phyloP scores from a whole-genome alignment of 2,113 vertebrate species.

The Cyanocitta stelleri region DNA sequence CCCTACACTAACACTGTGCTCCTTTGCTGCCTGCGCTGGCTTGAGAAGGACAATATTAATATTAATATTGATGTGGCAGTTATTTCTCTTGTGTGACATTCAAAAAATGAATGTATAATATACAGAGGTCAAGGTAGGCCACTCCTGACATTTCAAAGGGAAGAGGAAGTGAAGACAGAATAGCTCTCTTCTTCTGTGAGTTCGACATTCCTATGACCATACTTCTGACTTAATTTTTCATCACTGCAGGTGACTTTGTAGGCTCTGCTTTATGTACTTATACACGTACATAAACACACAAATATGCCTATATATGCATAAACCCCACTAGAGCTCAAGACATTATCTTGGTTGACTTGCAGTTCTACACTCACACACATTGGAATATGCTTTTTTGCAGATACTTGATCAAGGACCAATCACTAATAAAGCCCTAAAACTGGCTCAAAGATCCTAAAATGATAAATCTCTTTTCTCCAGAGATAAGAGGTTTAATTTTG shows the following conservation, averaged over 20 bases:
- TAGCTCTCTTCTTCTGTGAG: not conserved
- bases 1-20: not conserved
- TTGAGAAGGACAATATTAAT: not conserved
- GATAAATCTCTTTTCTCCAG: not conserved
- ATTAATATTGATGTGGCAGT: not conserved
- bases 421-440: not conserved
- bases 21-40: not conserved
- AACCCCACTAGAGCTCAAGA: not conserved
- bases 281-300: not conserved
- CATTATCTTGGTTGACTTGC: not conserved
- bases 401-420: not conserved
- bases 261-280: not conserved
- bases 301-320: not conserved
- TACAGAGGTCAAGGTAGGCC: not conserved
- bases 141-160: not conserved
- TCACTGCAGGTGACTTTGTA: not conserved
- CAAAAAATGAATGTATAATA: not conserved
- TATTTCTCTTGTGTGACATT: conserved; percentile 9
- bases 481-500: not conserved
- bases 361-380: not conserved
- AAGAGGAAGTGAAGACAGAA: not conserved
- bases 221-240: not conserved
- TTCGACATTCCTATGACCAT: not conserved
- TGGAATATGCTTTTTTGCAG: not conserved
- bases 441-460: not conserved